phyloP scores from a whole-genome alignment of 2,888 invertebrate species.

The Drosophila cyrtoloma region DNA sequence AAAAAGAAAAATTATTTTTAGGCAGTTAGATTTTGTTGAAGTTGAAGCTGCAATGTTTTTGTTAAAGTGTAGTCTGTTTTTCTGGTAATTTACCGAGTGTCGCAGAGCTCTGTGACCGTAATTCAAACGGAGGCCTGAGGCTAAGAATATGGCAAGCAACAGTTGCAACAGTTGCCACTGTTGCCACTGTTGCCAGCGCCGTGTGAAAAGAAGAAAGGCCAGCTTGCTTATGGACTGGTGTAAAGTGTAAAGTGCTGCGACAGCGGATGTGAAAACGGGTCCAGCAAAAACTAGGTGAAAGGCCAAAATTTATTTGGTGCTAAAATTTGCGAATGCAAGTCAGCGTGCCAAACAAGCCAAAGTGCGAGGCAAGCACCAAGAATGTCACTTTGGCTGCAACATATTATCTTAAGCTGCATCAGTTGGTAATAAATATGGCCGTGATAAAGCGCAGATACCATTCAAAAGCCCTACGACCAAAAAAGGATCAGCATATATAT shows the following conservation, averaged over 20 bases:
- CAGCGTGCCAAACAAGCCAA: conserved; percentile 43
- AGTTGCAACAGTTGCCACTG: conserved; percentile 29
- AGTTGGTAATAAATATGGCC: conserved; percentile 11
- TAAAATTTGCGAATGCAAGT: conserved; percentile 44
- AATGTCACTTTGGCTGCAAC: conserved; percentile 5
- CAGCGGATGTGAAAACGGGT: conserved; percentile 47
- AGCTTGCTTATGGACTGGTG: conserved; percentile 47
- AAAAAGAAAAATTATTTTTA: neutral
- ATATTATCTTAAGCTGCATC: conserved; percentile 12
- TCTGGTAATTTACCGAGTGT: conserved; percentile 71
- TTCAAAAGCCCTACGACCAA: neutral
- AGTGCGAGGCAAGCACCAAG: conserved; percentile 1
- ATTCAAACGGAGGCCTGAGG: conserved; percentile 23
- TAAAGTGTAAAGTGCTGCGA: conserved; percentile 41
- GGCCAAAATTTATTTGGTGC: conserved; percentile 65
- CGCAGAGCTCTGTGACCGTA: conserved; percentile 57
- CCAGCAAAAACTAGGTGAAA: conserved; percentile 66
- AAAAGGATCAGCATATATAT: neutral
- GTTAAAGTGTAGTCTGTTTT: conserved; percentile 15
- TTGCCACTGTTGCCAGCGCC: conserved; percentile 26
- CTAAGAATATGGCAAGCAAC: conserved; percentile 46
- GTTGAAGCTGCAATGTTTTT: neutral
- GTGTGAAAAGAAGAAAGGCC: conserved; percentile 27
- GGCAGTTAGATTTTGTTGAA: neutral
- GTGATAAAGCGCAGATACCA: neutral